Percentiles rank a stretch among this genome's conserved stretches.
Conservation (phyloP, 2,888 invertebrate species). For the Cyclophora punctaria region DNA sequence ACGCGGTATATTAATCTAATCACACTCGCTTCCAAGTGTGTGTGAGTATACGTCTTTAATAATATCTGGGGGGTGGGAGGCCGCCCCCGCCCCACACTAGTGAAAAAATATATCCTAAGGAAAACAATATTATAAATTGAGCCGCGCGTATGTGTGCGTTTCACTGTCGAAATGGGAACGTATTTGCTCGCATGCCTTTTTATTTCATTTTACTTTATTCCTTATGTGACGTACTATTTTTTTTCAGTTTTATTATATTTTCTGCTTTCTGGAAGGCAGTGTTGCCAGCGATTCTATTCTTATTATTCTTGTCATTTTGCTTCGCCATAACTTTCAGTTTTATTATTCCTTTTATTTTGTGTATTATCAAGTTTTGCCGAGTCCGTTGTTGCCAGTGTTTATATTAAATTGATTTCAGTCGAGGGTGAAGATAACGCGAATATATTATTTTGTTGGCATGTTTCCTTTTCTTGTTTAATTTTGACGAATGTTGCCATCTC, state of each 20-base stretch:
- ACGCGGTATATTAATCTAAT: slow-evolving; percentile 70
- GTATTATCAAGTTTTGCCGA: slow-evolving; percentile 4
- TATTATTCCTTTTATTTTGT: too few relatives aligned
- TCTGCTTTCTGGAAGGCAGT: slow-evolving; percentile 12
- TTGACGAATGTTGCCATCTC: too few relatives aligned
- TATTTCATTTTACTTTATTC: slow-evolving; percentile 66
- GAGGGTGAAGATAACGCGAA: slow-evolving; percentile 1
- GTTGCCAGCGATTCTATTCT: slow-evolving; percentile 8
- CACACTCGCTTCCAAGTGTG: slow-evolving; percentile 68
- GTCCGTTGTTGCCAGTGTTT: slow-evolving; percentile 7
- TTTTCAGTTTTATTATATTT: slow-evolving; percentile 56
- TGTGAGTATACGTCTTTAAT: slow-evolving; percentile 75
- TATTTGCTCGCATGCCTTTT: slow-evolving; percentile 54
- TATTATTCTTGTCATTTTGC: slow-evolving; percentile 10
- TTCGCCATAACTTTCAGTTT: slow-evolving; percentile 5
- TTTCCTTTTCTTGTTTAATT: too few relatives aligned
- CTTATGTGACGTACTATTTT: slow-evolving; percentile 55
- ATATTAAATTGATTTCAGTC: slow-evolving; percentile 4
- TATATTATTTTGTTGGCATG: neutral
- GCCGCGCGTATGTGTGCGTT: slow-evolving; percentile 44
- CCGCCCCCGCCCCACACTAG: slow-evolving; percentile 51
- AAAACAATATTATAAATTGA: slow-evolving; percentile 76
- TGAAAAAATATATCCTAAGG: slow-evolving; percentile 74
- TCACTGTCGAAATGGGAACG: slow-evolving; percentile 38
- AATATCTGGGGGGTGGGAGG: slow-evolving; percentile 60